These are phyloP conservation scores for Coreius guichenoti DNA, from an alignment of 2,797 vertebrate genomes.

Conservation along the genomic window DNA sequence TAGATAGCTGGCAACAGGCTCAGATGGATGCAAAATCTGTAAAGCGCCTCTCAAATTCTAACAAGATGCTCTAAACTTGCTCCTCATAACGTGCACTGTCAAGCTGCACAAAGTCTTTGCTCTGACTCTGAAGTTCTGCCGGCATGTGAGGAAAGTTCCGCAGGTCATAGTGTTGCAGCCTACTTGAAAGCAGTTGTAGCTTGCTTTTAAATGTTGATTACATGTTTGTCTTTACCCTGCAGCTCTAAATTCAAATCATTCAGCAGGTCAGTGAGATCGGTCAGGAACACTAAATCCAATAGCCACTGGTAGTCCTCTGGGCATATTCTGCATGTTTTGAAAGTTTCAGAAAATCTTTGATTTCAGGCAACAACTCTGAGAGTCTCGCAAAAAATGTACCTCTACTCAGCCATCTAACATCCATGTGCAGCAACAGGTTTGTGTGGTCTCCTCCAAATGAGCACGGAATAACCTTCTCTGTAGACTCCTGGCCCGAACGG, in stretches of 20 bases:
- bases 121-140: slow-evolving; percentile 36
- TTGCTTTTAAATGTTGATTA: slow-evolving; percentile 47
- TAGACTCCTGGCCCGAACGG: slow-evolving; percentile 41
- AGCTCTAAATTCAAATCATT: slow-evolving; percentile 54
- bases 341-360: slow-evolving; percentile 45
- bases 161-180: slow-evolving; percentile 39
- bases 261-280: slow-evolving; percentile 51
- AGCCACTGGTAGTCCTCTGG: slow-evolving; percentile 47
- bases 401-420: slow-evolving; percentile 41
- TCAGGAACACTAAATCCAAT: slow-evolving; percentile 51
- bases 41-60: slow-evolving; percentile 46
- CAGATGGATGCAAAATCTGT: slow-evolving; percentile 46
- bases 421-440: slow-evolving; percentile 42
- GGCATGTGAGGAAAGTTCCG: slow-evolving; percentile 32
- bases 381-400: slow-evolving; percentile 36
- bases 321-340: slow-evolving; percentile 48
- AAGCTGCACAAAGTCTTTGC: slow-evolving; percentile 39
- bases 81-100: slow-evolving; percentile 42
- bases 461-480: slow-evolving; percentile 34
- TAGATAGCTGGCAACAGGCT: slow-evolving; percentile 47
- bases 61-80: slow-evolving; percentile 47
- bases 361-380: too few relatives aligned
- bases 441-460: slow-evolving; percentile 30
- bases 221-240: slow-evolving; percentile 40
- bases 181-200: slow-evolving; percentile 27